Conservation (phyloP, 2,888 invertebrate genomes). For the Tenodera sinensis region DNA sequence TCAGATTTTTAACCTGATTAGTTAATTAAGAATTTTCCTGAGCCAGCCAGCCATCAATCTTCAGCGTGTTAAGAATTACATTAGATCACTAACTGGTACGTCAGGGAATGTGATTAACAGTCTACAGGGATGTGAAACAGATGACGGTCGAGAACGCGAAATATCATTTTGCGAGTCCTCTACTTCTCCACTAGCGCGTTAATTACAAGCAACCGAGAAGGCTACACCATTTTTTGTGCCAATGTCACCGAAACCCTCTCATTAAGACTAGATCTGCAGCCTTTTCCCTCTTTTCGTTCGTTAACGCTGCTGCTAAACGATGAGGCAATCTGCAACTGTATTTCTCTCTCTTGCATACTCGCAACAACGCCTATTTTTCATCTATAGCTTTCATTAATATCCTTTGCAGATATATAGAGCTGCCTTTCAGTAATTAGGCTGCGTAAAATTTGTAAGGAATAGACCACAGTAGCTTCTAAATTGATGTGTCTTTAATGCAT, state of each 20-base stretch:
- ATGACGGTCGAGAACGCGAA: not conserved
- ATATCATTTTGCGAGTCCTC: not conserved
- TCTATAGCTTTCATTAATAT: too few relatives aligned
- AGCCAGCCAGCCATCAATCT: not conserved
- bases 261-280: not conserved
- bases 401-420: too few relatives aligned
- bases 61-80: not conserved
- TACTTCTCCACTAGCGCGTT: not conserved
- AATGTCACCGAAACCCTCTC: not conserved
- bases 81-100: not conserved
- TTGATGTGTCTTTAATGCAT: too few relatives aligned
- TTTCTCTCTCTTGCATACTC: not conserved
- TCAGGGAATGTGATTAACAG: not conserved
- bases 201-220: not conserved
- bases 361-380: not conserved
- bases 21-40: too few relatives aligned
- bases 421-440: too few relatives aligned
- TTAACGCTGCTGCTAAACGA: not conserved
- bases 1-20: too few relatives aligned
- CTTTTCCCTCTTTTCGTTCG: not conserved
- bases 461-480: too few relatives aligned
- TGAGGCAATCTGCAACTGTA: not conserved
- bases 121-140: not conserved
- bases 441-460: too few relatives aligned
- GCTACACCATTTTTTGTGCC: not conserved